Evolutionary conservation across 1,140 invertebrate genomes (phyloP), one percentile per base, ranked within the genome.

Genomic region (Daktulosphaira vitifoliae): DNA sequence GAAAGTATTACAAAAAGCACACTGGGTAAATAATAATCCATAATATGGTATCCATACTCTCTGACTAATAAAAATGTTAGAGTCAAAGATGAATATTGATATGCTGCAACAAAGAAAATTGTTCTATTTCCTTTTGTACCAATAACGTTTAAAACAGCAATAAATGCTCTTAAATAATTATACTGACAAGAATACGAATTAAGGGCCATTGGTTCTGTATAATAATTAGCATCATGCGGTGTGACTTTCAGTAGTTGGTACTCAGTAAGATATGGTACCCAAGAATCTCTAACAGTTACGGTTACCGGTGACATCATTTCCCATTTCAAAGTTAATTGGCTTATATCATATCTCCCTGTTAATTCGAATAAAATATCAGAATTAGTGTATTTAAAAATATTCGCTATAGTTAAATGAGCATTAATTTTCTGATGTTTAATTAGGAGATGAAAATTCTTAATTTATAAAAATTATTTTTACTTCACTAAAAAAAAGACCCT

Each of bases 21-120:
- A 1, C 89, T 90, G 1, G 90, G 90, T 64, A 92, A 80, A 69
- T 90, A 93, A 71, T 90, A 92, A 69, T 92, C 89, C 82, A 92
- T 87, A 48, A 93, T 76, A 70, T 92, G 92, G 72, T 89, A 90
- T 39, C 89, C 89, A 70, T 90, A 86, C 76, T 90, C 85, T 22
- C 89, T 79, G 0, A 81, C 81, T 11, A 92, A 73, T 70, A 86
- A 83, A 65, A 91, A 89, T 1, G 83, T 84, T 68, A 90, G 85
- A 42, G 81, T 83, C 26, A 90, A 77, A 0, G 84, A 83, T 70
- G 87, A 89, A 74, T 87, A 90, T 71, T 89, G 88, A 29, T 68
- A 67, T 37, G 51, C 53, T 68, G 25, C 18, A 67, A 68, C 26
- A 44, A n/a, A n/a, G n/a, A n/a, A n/a, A n/a, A n/a, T n/a, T n/a